Percentiles rank a stretch among this genome's conserved stretches.
These are phyloP conservation scores for Coenobita brevimanus DNA, from an alignment of 1,140 invertebrate genomes.

Conservation along the genomic window DNA sequence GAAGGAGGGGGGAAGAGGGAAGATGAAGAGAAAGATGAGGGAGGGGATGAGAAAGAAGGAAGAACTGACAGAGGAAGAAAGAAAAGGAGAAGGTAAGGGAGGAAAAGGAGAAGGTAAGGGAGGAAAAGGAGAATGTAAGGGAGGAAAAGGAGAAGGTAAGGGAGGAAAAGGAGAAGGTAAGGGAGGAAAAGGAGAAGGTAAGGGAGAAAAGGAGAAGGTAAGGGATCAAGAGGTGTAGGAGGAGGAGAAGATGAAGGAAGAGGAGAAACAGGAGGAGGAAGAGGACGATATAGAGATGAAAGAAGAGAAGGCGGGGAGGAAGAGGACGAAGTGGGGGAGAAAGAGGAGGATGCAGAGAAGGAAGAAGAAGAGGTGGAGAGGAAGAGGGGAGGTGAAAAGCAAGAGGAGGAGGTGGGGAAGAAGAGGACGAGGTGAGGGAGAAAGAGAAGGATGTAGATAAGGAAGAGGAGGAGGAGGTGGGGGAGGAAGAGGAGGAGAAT, in stretches of 20 bases:
- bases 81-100: not conserved
- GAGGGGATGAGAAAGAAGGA: not conserved
- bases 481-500: not conserved
- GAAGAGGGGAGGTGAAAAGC: not conserved
- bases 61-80: not conserved
- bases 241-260: not conserved
- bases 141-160: not conserved
- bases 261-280: not conserved
- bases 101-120: not conserved
- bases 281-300: not conserved
- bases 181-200: not conserved
- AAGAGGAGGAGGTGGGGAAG: not conserved
- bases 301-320: not conserved
- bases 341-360: not conserved
- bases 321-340: not conserved
- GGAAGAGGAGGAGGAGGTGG: not conserved
- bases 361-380: not conserved
- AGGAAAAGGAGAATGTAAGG: not conserved
- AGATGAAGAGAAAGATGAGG: not conserved
- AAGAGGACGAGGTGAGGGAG: not conserved
- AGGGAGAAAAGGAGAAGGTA: conserved; percentile 1
- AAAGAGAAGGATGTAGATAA: not conserved
- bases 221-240: not conserved
- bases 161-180: not conserved
- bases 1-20: not conserved